Conservation (phyloP, 2,113 vertebrate species). For the Myrmecobius fasciatus region DNA sequence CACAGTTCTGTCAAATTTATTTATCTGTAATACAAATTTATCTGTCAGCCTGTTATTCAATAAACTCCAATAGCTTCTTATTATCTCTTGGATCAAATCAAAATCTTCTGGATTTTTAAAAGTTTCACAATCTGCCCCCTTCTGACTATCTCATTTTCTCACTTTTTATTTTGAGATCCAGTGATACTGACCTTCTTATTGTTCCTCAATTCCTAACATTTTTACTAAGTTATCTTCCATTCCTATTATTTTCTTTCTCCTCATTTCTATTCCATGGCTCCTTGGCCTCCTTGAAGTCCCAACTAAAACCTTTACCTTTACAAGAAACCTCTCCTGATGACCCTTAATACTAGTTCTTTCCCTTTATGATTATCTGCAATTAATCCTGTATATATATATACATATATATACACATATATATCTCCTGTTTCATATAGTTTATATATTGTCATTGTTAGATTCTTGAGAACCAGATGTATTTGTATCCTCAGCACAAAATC, state of each 20-base stretch:
- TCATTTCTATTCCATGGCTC: neutral
- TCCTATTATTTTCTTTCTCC: neutral
- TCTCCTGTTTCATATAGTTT: too few relatives aligned
- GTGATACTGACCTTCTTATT: neutral
- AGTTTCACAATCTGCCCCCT: neutral
- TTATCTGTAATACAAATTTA: neutral
- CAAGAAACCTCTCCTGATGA: neutral
- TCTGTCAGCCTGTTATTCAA: neutral
- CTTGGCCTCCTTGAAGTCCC: neutral
- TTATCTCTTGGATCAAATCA: neutral
- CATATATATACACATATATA: too few relatives aligned
- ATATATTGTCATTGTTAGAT: too few relatives aligned
- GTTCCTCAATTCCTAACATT: neutral
- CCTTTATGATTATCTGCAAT: too few relatives aligned
- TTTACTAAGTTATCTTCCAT: neutral
- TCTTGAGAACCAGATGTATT: too few relatives aligned
- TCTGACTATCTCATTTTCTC: neutral
- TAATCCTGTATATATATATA: too few relatives aligned
- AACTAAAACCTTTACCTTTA: neutral
- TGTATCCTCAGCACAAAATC: too few relatives aligned
- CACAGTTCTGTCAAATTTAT: neutral
- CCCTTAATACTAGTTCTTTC: too few relatives aligned
- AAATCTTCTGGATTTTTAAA: neutral
- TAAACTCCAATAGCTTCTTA: neutral
- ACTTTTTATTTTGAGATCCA: neutral